Percentiles rank a stretch among this genome's conserved stretches.
These are phyloP conservation scores for Shinisaurus crocodilurus DNA, from an alignment of 2,113 vertebrate genomes.

Conservation along the genomic window DNA sequence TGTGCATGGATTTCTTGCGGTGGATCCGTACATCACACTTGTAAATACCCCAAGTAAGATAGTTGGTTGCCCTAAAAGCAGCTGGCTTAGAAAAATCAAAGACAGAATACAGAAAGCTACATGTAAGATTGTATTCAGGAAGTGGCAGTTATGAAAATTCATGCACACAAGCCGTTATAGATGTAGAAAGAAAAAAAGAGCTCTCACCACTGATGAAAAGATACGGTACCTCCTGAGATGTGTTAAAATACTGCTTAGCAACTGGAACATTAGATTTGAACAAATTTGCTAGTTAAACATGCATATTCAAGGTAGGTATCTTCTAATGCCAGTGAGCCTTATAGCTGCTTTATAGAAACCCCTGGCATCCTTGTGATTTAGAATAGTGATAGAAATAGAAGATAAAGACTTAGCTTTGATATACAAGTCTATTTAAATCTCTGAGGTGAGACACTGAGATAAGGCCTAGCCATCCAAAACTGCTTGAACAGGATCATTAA, in stretches of 20 bases:
- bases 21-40: not conserved
- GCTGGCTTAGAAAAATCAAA: slow-evolving; percentile 9
- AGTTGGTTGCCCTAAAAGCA: not conserved
- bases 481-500: slow-evolving; percentile 70
- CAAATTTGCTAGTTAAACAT: slow-evolving; percentile 44
- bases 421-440: slow-evolving; percentile 71
- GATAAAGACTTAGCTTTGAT: slow-evolving; percentile 72
- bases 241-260: slow-evolving; percentile 51
- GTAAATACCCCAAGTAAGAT: not conserved
- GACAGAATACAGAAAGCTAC: not conserved
- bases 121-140: not conserved
- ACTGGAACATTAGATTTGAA: slow-evolving; percentile 49
- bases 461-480: slow-evolving; percentile 71
- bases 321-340: slow-evolving; percentile 57
- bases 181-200: not conserved
- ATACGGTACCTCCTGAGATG: rapidly evolving
- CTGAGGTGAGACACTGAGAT: slow-evolving; percentile 61
- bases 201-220: slow-evolving; percentile 9
- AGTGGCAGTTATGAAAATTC: not conserved
- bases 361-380: slow-evolving; percentile 64
- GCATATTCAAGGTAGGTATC: slow-evolving; percentile 55
- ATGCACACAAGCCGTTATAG: not conserved
- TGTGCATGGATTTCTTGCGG: not conserved
- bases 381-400: slow-evolving; percentile 71
- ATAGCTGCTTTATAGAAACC: slow-evolving; percentile 56